Evolutionary conservation across 2,888 invertebrate genomes (phyloP), one percentile per base, ranked within the genome.

Genomic region (Ectemnius lituratus): DNA sequence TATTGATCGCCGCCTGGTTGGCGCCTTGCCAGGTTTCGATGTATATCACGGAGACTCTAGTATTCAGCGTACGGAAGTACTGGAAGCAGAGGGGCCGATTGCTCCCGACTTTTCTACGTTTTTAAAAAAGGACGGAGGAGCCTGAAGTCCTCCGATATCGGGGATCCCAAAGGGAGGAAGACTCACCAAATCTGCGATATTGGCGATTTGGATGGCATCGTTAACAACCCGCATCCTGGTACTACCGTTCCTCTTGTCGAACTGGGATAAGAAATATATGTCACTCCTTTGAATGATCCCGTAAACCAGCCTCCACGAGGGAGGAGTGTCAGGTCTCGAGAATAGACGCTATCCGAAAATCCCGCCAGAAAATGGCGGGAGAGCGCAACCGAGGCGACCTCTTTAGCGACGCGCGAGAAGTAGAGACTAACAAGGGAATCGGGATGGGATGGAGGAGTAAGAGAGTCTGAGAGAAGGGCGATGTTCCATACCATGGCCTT

Each of bases 21-120:
- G 94, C 94, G 82, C 97, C 96, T 91, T 96, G 96, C 99, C 99
- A 99, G 70, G 98, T 97, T 93, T 99, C 99, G 90, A 98, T 96
- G 92, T 99, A 99, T 75, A 98, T 97, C 84, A 99, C 95, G 13
- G 98, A 97, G 62, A 99, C 97, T 82, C 98, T 93, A 64, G 99
- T 98, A 91, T 97, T 98, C 86, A 99, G 93, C 73, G 97, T 97
- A 79, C 97, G 96, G 92, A 97, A 97, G 91, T 98, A 98, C 97
- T 98, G 93, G 1, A 92, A 89, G 18, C 72, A 37, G 69, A 59
- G 52, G 52, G 52, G 14, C 5, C 13, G 52, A 37, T 37, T 37
- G 37, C 37, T 37, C 37, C 2, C 37, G 37, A 2, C 37, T 37
- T 37, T 37, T 11, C 37, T 37, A 37, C 52, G 16, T 14, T 14